Evolutionary conservation across 2,888 invertebrate species (phyloP), one percentile per base, ranked within the genome.

Genomic region (Ornithoptera alexandrae): DNA sequence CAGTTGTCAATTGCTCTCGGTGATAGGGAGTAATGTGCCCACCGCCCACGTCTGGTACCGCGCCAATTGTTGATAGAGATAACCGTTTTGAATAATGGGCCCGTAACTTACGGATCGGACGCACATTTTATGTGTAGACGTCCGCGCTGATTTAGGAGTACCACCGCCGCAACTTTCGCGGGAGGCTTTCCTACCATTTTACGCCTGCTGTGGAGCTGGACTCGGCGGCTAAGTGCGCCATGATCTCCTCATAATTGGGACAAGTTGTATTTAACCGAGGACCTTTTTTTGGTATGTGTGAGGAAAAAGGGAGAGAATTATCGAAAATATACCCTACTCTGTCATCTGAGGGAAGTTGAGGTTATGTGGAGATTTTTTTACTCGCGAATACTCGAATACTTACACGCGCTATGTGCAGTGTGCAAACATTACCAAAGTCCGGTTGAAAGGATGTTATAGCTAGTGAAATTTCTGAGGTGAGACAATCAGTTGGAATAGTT

Each of bases 111-210:
- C 59, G 46, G 63, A 70, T 70, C 70, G 63, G 70, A 70, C 67
- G 66, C 66, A 70, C 70, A 67, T 70, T 70, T 70, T 70, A 70
- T 72, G 70, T 72, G 73, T 70, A 72, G 72, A 73, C 72, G 72
- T 69, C 69, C 72, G 68, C 58, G 71, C 67, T 74, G 74, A 75
- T 75, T 80, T 76, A 80, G 78, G 81, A 81, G 80, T 39, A 83
- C 79, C 77, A 75, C 69, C 71, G 72, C 69, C 71, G 72, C 71
- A 74, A 79, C 83, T 84, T 85, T 84, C 84, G 77, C 81, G 75
- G 79, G 80, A 82, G 80, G 79, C 78, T 76, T 79, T 79, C 73
- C 76, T 76, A 72, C 79, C 80, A 78, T 78, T 81, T 81, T 79
- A 77, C 79, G 79, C 79, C 76, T 71, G 71, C 72, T 70, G 73